Evolutionary conservation across 2,888 invertebrate genomes (phyloP), one percentile per base, ranked within the genome.

Genomic region (Stomorhina lunata): DNA sequence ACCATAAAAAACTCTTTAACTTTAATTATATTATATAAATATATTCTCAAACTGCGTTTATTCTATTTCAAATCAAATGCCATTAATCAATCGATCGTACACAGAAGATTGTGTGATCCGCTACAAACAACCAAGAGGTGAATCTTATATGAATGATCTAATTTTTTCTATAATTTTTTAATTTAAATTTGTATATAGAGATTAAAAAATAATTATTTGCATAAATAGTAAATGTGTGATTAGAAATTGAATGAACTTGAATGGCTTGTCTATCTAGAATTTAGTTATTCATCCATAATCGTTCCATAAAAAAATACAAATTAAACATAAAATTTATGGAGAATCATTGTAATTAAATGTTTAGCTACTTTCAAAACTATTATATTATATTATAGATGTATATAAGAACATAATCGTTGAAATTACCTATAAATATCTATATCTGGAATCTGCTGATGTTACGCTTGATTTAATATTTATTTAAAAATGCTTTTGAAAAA

Each of bases 71-170:
- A 61, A n/a, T n/a, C n/a, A n/a, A 63, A 77, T 71, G 73, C 53
- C 73, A 75, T 29, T 43, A 61, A 55, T 55, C 34, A 40, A 48
- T 50, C 63, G 27, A 92, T n/a, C 91, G 91, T 92, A 93, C 95
- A 90, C 96, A 97, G 97, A 96, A 93, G 96, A 97, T 93, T 96
- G 95, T 94, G 95, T 97, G 93, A 96, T 97, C 92, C 95, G 95
- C 92, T 97, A 97, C 94, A 96, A 96, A 93, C 95, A 95, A 92
- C 94, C 95, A 91, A 94, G 95, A 97, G 96, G 97, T 96, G 91
- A 91, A 88, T 87, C 59, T 71, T 55, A 63, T 68, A 43, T 34
- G 86, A 86, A 85, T 86, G 69, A 80, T 80, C 61, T 76, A 71
- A 76, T 72, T 53, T 53, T 34, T 53, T 27, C n/a, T 22, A 68